Evolutionary conservation across 2,113 vertebrate genomes (phyloP).

Genomic region (Mesoclemmys tuberculata): DNA sequence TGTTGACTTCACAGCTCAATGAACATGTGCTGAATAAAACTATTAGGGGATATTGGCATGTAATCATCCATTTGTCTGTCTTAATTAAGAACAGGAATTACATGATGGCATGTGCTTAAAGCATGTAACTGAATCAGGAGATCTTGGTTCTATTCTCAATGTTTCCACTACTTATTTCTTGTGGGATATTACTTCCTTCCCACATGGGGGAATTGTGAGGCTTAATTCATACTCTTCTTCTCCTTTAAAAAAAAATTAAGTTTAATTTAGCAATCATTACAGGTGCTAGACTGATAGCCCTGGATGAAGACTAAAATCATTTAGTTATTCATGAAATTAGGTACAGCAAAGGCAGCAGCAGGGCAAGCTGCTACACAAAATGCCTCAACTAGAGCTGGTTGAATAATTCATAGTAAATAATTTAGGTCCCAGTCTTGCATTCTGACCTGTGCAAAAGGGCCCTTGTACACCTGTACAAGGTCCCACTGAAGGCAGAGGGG

Average conservation of each 20-base stretch:
- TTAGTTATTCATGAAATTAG: not conserved
- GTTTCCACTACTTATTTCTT: not conserved
- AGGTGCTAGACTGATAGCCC: not conserved
- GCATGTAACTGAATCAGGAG: not conserved
- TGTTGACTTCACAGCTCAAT: not conserved
- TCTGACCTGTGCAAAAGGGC: not conserved
- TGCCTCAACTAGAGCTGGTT: not conserved
- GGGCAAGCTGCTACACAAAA: not conserved
- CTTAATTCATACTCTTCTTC: not conserved
- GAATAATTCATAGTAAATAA: not conserved
- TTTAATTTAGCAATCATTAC: not conserved
- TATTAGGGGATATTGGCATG: not conserved
- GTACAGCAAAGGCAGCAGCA: not conserved
- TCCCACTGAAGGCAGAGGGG: not conserved
- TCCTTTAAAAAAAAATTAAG: not conserved
- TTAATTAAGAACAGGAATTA: constrained; percentile 1
- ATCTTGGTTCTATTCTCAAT: not conserved
- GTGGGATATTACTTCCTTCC: not conserved
- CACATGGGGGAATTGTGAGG: not conserved
- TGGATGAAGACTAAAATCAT: not conserved
- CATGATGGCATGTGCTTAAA: not conserved
- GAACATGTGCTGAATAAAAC: not conserved
- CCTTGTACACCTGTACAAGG: not conserved
- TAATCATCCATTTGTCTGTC: not conserved
- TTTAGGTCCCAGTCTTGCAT: not conserved